Percentiles rank a stretch among this genome's conserved stretches.
phyloP scores from a whole-genome alignment of 2,113 vertebrate species.

The Callocephalon fimbriatum region DNA sequence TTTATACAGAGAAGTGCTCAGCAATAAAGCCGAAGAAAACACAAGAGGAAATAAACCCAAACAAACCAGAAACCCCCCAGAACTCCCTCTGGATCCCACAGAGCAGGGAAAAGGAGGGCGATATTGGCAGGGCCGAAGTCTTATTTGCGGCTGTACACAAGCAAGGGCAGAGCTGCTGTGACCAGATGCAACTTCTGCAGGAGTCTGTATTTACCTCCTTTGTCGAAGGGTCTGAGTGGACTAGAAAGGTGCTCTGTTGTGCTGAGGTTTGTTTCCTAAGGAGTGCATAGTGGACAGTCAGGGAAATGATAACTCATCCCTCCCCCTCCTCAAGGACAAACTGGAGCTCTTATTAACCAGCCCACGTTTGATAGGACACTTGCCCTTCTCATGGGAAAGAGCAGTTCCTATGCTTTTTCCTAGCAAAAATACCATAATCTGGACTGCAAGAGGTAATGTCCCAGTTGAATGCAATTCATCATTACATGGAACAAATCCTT shows the following conservation, averaged over 20 bases:
- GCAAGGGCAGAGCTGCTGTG: background rate
- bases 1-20: background rate
- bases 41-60: background rate
- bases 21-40: background rate
- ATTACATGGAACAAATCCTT: background rate
- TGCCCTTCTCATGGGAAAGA: background rate
- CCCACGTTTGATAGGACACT: background rate
- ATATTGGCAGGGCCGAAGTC: background rate
- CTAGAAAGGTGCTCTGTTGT: background rate
- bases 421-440: background rate
- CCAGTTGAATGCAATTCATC: background rate
- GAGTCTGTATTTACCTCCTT: background rate
- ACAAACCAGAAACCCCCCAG: background rate
- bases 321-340: background rate
- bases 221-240: background rate
- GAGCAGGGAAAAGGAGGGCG: background rate
- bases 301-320: background rate
- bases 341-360: background rate
- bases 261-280: background rate
- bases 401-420: background rate
- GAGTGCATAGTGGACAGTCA: background rate
- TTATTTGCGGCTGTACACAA: background rate
- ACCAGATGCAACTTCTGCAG: accelerated
- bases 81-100: background rate
- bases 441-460: background rate